Evolutionary conservation across 2,113 vertebrate species (phyloP).

Genomic region (Myrmecophaga tridactyla): DNA sequence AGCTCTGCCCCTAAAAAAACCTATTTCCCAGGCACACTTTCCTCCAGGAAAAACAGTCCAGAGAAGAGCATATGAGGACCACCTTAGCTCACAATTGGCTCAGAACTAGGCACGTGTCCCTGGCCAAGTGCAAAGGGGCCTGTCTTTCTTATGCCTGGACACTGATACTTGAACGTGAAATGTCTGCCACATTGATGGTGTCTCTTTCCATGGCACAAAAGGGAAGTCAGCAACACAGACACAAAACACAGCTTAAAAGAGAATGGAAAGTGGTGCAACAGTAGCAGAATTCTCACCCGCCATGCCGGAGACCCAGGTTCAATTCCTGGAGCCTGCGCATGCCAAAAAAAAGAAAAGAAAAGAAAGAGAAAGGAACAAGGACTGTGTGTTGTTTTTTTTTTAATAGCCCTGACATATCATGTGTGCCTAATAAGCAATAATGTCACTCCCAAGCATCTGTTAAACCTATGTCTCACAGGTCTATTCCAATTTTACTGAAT

Average conservation of each 20-base stretch:
- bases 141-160: neutral
- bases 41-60: neutral
- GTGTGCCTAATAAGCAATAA: neutral
- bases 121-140: rapidly evolving
- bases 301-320: too few relatives aligned
- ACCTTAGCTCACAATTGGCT: neutral
- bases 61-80: neutral
- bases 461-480: neutral
- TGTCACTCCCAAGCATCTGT: neutral
- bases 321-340: too few relatives aligned
- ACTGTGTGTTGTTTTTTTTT: neutral
- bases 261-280: too few relatives aligned
- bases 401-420: neutral
- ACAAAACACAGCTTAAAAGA: neutral
- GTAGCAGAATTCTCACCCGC: too few relatives aligned
- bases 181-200: neutral
- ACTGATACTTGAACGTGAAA: neutral
- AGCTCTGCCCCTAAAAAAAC: neutral
- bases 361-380: too few relatives aligned
- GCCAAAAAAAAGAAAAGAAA: too few relatives aligned
- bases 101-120: neutral
- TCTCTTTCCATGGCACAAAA: neutral
- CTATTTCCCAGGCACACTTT: neutral
- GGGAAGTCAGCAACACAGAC: neutral
- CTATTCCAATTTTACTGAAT: neutral